Conservation (phyloP, 2,888 invertebrate genomes). For the Oscheius sp. region DNA sequence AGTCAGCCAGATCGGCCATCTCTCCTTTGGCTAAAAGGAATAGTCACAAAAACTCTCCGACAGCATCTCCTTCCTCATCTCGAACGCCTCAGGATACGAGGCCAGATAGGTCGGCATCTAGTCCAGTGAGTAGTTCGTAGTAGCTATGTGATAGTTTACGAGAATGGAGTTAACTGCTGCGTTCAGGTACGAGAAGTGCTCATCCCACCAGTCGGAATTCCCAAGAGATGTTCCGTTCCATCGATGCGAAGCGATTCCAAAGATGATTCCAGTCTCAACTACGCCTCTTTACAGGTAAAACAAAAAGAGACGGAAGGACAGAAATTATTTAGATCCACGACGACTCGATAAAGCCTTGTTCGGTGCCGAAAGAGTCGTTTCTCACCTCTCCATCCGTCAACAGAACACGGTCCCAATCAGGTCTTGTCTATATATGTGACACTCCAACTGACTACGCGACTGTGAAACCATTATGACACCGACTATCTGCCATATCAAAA, state of each 20-base stretch:
- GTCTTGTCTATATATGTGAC: neutral
- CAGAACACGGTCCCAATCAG: slow-evolving; percentile 16
- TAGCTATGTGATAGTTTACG: too few species aligned
- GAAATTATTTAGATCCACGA: slow-evolving; percentile 19
- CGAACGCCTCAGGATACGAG: slow-evolving; percentile 9
- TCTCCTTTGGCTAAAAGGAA: neutral
- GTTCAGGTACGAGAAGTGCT: slow-evolving; percentile 22
- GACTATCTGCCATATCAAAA: neutral
- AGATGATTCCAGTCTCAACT: slow-evolving; percentile 26
- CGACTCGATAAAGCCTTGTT: slow-evolving; percentile 8
- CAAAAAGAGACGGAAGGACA: too few species aligned
- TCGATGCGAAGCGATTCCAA: slow-evolving; percentile 23
- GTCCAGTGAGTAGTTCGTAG: slow-evolving; percentile 21
- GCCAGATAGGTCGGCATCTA: slow-evolving; percentile 26
- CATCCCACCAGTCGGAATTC: slow-evolving; percentile 14
- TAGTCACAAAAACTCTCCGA: neutral
- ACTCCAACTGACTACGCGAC: neutral
- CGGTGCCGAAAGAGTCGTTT: slow-evolving; percentile 18
- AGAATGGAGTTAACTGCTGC: neutral
- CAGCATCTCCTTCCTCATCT: neutral
- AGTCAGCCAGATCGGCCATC: neutral
- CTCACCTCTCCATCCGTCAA: neutral
- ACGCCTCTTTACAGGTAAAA: slow-evolving; percentile 30
- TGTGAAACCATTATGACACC: slow-evolving; percentile 5
- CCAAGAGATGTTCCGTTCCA: slow-evolving; percentile 30